phyloP scores from a whole-genome alignment of 1,140 invertebrate species.

The Bombus confusus region DNA sequence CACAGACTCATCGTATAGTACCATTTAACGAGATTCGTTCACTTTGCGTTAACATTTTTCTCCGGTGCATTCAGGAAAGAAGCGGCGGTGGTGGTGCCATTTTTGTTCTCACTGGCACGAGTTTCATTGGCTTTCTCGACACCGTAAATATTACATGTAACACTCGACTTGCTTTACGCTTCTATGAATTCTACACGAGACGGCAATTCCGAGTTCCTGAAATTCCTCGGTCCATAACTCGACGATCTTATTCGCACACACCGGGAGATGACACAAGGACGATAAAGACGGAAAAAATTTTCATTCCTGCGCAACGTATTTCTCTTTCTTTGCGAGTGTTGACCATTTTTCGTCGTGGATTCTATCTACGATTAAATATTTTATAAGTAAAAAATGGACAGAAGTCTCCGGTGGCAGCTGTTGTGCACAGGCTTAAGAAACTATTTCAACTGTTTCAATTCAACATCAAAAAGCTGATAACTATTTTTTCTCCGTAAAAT shows the following conservation, averaged over 20 bases:
- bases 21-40: background rate
- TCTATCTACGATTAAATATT: background rate
- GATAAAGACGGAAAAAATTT: constrained; percentile 30
- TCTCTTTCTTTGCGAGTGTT: background rate
- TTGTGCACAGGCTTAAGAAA: too few relatives aligned
- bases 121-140: constrained; percentile 28
- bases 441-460: too few relatives aligned
- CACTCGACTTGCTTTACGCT: constrained; percentile 44
- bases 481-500: too few relatives aligned
- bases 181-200: constrained; percentile 40
- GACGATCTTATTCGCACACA: constrained; percentile 35
- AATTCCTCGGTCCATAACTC: constrained; percentile 43
- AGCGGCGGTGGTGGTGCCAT: background rate
- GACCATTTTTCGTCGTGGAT: background rate
- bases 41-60: background rate
- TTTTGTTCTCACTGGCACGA: constrained; percentile 5
- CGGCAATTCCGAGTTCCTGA: constrained; percentile 38
- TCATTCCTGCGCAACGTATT: background rate
- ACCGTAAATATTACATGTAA: constrained; percentile 39
- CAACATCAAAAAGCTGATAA: too few relatives aligned
- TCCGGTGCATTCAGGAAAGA: too few relatives aligned
- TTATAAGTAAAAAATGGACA: background rate
- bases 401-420: background rate
- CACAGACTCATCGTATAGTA: background rate
- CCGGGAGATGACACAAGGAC: background rate